Conservation (phyloP, 1,140 invertebrate genomes). For the Schlechtendalia chinensis region DNA sequence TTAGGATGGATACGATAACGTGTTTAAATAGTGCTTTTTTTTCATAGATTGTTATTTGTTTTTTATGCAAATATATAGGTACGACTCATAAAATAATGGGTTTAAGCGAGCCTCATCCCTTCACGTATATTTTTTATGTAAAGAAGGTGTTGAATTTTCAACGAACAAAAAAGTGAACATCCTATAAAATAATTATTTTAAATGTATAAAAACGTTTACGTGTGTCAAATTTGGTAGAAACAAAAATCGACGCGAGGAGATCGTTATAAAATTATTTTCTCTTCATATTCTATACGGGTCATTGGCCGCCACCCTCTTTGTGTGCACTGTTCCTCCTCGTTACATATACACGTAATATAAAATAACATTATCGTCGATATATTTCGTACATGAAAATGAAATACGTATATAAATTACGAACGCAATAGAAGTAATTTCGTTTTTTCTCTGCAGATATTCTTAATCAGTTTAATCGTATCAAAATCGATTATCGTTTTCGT, state of each 20-base stretch:
- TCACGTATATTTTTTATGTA: no score
- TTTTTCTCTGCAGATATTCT: neutral
- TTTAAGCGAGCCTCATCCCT: no score
- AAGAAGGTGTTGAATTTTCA: neutral
- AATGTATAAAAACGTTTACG: neutral
- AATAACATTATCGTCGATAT: neutral
- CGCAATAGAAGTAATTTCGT: neutral
- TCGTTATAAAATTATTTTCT: slow-evolving; percentile 29
- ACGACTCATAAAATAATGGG: neutral
- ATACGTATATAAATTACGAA: neutral
- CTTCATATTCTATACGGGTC: slow-evolving; percentile 16
- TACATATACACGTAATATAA: neutral
- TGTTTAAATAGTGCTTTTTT: neutral
- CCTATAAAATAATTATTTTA: neutral
- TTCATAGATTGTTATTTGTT: neutral
- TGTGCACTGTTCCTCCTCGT: slow-evolving; percentile 2
- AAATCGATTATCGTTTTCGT: neutral
- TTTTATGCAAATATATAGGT: neutral
- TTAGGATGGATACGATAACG: neutral
- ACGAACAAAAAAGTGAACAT: neutral
- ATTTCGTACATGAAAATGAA: neutral
- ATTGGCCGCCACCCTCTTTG: slow-evolving; percentile 30
- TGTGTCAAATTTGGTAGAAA: slow-evolving; percentile 6
- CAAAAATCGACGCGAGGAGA: neutral
- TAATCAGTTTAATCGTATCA: slow-evolving; percentile 1